phyloP scores from a whole-genome alignment of 2,113 vertebrate species.

The Nycticorax nycticorax region DNA sequence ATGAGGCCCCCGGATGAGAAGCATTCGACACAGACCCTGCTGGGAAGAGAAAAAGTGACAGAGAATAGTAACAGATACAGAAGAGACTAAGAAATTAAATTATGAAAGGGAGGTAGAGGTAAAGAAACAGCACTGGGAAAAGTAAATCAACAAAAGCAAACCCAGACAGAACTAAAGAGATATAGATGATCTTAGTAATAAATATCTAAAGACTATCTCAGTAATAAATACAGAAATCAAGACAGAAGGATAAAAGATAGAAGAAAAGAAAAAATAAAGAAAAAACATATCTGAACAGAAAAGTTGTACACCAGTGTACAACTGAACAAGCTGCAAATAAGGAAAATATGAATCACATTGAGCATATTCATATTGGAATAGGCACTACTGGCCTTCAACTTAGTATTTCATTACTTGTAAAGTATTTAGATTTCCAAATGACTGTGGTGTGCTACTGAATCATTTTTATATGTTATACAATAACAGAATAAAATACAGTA shows the following conservation, averaged over 20 bases:
- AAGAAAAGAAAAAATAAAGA: background rate
- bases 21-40: slow-evolving; percentile 22
- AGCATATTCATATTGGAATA: background rate
- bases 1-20: background rate
- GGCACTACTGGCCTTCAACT: background rate
- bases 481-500: background rate
- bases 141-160: background rate
- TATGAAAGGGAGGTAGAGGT: background rate
- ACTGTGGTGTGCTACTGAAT: background rate
- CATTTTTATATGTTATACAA: background rate
- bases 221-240: background rate
- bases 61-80: slow-evolving; percentile 4
- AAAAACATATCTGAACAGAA: background rate
- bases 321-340: background rate
- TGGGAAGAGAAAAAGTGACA: slow-evolving; percentile 41
- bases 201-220: background rate
- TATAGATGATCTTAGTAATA: background rate
- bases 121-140: background rate
- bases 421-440: background rate
- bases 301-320: background rate
- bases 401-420: background rate
- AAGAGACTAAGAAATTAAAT: background rate
- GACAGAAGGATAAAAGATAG: background rate
- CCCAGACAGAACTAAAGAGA: background rate
- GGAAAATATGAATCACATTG: background rate